Evolutionary conservation across 2,888 invertebrate species (phyloP).

Genomic region (Rhogogaster chlorosoma): DNA sequence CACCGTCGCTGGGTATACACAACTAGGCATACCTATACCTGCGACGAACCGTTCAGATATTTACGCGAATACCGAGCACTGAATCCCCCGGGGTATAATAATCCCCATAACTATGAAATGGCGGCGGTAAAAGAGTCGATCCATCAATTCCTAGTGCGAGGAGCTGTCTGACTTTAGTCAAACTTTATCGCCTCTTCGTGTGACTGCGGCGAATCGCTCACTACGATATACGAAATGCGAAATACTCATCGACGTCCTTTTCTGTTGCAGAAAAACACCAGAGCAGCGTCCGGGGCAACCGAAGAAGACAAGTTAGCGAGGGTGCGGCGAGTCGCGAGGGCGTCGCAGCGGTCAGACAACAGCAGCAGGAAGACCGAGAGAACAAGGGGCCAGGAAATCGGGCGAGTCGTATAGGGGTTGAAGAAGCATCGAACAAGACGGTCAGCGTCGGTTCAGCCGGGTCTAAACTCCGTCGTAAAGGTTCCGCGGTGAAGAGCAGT

Average conservation of each 20-base stretch:
- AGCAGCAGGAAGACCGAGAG: slow-evolving; percentile 73
- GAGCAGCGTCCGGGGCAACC: slow-evolving; percentile 67
- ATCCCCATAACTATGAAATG: background rate
- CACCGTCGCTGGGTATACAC: background rate
- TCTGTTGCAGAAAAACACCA: slow-evolving; percentile 69
- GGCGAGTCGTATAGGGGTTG: slow-evolving; percentile 62
- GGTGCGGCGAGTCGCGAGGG: slow-evolving; percentile 57
- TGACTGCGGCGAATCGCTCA: background rate
- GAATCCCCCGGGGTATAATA: background rate
- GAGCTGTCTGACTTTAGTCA: background rate
- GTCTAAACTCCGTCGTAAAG: slow-evolving; percentile 71
- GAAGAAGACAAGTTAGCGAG: slow-evolving; percentile 72
- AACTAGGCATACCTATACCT: background rate
- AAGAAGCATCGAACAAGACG: slow-evolving; percentile 63
- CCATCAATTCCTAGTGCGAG: slow-evolving; percentile 1
- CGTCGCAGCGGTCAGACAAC: slow-evolving; percentile 58
- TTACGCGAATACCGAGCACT: slow-evolving; percentile 2
- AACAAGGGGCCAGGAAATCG: slow-evolving; percentile 74
- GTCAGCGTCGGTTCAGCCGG: slow-evolving; percentile 72
- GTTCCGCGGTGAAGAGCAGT: slow-evolving; percentile 63
- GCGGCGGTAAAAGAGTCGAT: background rate
- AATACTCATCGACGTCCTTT: background rate
- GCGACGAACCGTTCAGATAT: background rate
- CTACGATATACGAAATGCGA: background rate
- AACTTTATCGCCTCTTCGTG: background rate